Base-by-base conservation (phyloP, 2,113 vertebrate species). In the Rhombomys opimus region DNA sequence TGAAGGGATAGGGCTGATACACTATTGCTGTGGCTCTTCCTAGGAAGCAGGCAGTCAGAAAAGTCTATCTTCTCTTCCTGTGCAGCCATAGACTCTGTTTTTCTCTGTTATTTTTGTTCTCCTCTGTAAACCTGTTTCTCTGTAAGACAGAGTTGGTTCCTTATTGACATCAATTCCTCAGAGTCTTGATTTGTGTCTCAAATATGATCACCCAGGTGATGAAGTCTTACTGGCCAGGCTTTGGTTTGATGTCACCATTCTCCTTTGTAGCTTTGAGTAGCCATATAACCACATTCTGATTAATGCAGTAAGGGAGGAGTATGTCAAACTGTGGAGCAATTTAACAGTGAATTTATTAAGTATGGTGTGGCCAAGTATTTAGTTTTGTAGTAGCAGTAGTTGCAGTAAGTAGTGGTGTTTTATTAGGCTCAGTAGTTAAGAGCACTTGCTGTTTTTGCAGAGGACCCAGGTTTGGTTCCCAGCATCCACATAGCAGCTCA, bases 131-230 rank as follows among this genome's bases (percentile, higher is more conserved):
- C 67, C 63, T n/a, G 2, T 80, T 86, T 95, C 72, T 85, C 41
- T 7, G 0, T 52, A 76, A 41, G 50, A 20, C 30, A 89, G 70
- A 61, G 18, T 88, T n/a, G 84, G 32, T 15, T 68, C 2, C 35
- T 17, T 85, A 30, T 68, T 94, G 9, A 87, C 4, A 81, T 91
- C 35, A 96, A 41, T 15, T 75, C 65, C 91, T 80, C 41, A 87
- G 46, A 93, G 88, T 78, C 35, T 57, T 76, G 27, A 78, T 93
- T 94, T 95, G 18, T 93, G 41, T 93, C 2, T 22, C 38, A 93
- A 63, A 87, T 70, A 57, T 6, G 25, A 68, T 63, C 57, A 75
- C 15, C 17, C 18, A 35, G 63, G 61, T 87, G 32, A 86, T 61
- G 90, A 22, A 78, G 27, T 87, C 52, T 70, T 89, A 41, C 0